Evolutionary conservation across 1,140 invertebrate genomes (phyloP), one percentile per base, ranked within the genome.

Genomic region (Cotesia typhae): DNA sequence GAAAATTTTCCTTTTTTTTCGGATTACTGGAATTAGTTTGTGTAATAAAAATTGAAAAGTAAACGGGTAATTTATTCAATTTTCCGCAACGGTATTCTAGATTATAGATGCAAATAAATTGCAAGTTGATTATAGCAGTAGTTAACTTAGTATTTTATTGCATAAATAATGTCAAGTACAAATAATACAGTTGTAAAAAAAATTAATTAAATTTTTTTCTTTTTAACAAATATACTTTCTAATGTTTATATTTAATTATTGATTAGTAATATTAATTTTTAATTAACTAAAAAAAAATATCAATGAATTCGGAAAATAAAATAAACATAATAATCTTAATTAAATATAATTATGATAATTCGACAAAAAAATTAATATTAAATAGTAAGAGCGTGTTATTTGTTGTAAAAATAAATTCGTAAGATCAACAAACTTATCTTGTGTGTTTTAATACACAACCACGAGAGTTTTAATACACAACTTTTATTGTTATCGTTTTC

Each of bases 141-240:
- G 10, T 55, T n/a, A n/a, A 47, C 41, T 47, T 1, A 5, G 41
- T 47, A 9, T 47, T 47, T 47, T 55, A 55, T 55, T 14, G 5
- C 53, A 55, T 55, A 55, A 17, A 55, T 55, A 55, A 55, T 55
- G 53, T 55, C 53, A 55, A 55, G 53, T 55, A 55, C 53, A 17
- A 5, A 55, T 55, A 17, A 55, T 14, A 55, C 17, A 55, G 3
- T 55, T 17, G 17, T n/a, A 55, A 17, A 55, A 55, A 55, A 55
- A 17, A 55, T n/a, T 2, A 14, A 55, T 55, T n/a, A 55, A 14
- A 55, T 47, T 47, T 47, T 47, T 47, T 47, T 7, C 6, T 41
- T 41, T 41, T 1, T 5, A 7, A 10, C 41, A 47, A 47, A 6
- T 47, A 47, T 47, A 47, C 41, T 47, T 47, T 47, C 41, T 47